Evolutionary conservation across 2,797 vertebrate genomes (phyloP).

Genomic region (Pipistrellus pipistrellus): DNA sequence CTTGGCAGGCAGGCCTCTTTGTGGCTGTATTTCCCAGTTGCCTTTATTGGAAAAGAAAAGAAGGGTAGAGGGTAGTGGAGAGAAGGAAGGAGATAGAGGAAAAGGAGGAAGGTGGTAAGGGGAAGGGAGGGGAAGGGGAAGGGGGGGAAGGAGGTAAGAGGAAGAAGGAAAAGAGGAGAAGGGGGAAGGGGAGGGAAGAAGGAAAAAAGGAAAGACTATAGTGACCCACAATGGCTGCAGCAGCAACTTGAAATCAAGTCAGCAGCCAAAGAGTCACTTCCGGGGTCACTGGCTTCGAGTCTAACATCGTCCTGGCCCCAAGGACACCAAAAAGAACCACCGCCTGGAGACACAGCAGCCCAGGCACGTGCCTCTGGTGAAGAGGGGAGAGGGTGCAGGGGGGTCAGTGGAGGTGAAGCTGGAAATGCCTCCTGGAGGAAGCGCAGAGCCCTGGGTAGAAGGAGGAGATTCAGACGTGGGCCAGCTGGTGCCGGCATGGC

Average conservation of each 20-base stretch:
- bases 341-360: fast-evolving
- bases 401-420: background rate
- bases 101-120: too few relatives aligned
- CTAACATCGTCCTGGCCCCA: background rate
- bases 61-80: too few relatives aligned
- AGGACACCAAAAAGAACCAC: background rate
- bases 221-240: background rate
- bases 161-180: too few relatives aligned
- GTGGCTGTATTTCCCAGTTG: background rate
- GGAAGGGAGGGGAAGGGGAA: too few relatives aligned
- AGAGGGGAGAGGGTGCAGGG: background rate
- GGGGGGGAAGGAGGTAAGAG: too few relatives aligned
- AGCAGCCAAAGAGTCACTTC: background rate
- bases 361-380: background rate
- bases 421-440: background rate
- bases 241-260: background rate
- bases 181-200: too few relatives aligned
- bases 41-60: background rate
- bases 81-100: too few relatives aligned
- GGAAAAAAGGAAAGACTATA: too few relatives aligned
- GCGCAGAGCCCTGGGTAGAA: background rate
- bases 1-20: background rate
- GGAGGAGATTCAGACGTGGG: background rate
- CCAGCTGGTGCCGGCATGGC: fast-evolving
- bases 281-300: background rate